A percentile compares a stretch with the other conserved stretches of the same genome.
Conservation (phyloP, 2,113 vertebrate species). For the Plotosus lineatus region DNA sequence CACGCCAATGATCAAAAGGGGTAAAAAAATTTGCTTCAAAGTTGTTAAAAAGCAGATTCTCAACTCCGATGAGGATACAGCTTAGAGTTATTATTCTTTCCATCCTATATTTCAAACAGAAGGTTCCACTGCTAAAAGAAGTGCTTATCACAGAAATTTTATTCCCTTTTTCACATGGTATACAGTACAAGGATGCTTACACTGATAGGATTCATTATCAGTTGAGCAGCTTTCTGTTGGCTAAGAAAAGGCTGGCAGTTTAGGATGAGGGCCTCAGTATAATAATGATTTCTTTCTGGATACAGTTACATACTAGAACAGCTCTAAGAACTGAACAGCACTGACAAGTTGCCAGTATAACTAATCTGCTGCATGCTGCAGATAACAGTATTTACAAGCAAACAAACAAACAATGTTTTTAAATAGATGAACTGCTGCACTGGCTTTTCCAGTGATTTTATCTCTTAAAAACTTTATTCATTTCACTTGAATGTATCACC, state of each 20-base stretch:
- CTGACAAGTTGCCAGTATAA: not conserved
- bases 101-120: conserved; percentile 45
- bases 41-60: conserved; percentile 32
- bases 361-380: not conserved
- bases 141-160: conserved; percentile 61
- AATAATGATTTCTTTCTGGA: conserved; percentile 50
- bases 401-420: not conserved
- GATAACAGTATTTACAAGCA: not conserved
- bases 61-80: conserved; percentile 27
- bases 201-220: conserved; percentile 62
- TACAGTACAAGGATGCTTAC: conserved; percentile 56
- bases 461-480: conserved; percentile 3
- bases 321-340: not conserved
- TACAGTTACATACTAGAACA: conserved; percentile 31
- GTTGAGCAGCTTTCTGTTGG: conserved; percentile 58
- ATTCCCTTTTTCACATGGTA: conserved; percentile 46
- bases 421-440: not conserved
- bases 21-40: conserved; percentile 37
- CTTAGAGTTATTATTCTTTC: conserved; percentile 30
- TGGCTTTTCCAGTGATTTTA: not conserved
- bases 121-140: conserved; percentile 57
- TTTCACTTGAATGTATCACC: conserved; percentile 8
- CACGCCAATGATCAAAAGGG: not conserved
- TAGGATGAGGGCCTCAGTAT: conserved; percentile 51
- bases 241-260: conserved; percentile 48